phyloP scores from a whole-genome alignment of 2,888 invertebrate genomes.

The Eristalis pertinax region DNA sequence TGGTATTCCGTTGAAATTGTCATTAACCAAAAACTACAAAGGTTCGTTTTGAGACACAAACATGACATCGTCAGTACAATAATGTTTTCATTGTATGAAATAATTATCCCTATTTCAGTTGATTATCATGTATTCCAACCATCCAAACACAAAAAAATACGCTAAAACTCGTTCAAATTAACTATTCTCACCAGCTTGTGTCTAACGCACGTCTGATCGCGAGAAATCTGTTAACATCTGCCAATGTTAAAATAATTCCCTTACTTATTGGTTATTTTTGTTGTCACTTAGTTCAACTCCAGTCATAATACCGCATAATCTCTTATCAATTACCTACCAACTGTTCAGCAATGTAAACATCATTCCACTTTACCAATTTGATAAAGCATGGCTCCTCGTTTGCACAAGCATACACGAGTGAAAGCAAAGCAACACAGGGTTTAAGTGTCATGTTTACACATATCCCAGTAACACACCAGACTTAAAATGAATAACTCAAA shows the following conservation, averaged over 20 bases:
- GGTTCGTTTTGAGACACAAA: too few relatives aligned
- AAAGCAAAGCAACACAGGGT: neutral
- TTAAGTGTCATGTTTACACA: slow-evolving; percentile 1
- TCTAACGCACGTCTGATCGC: neutral
- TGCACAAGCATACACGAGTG: neutral
- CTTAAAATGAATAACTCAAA: neutral
- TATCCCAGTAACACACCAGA: neutral
- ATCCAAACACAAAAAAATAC: too few relatives aligned
- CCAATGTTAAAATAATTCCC: neutral
- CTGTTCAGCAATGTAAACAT: neutral
- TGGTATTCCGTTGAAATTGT: too few relatives aligned
- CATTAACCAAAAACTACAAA: too few relatives aligned
- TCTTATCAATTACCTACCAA: neutral
- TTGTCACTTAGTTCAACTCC: neutral
- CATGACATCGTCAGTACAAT: too few relatives aligned
- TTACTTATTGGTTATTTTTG: neutral
- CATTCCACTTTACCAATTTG: neutral
- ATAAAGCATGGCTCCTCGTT: neutral
- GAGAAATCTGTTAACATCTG: neutral
- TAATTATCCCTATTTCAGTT: too few relatives aligned
- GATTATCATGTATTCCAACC: too few relatives aligned
- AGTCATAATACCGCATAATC: neutral
- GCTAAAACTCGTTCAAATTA: neutral
- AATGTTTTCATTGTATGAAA: too few relatives aligned
- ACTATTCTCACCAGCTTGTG: neutral